Conservation (phyloP, 2,888 invertebrate species). For the Diploptera punctata region DNA sequence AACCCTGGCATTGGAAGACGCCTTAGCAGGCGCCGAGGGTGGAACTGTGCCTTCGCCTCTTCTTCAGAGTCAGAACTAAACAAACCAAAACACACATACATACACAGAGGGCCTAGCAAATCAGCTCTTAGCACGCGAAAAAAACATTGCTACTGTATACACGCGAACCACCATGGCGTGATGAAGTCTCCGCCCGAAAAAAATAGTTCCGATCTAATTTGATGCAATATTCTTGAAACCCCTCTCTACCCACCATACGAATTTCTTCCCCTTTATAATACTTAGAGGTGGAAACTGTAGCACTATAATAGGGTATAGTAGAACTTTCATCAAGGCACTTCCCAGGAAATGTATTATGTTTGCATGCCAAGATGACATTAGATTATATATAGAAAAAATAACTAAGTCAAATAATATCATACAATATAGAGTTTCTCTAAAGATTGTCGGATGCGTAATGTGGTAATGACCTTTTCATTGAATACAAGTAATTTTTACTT, state of each 20-base stretch:
- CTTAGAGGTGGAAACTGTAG: slow-evolving; percentile 41
- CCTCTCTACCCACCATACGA: not conserved
- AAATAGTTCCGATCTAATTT: slow-evolving; percentile 42
- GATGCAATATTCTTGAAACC: slow-evolving; percentile 39
- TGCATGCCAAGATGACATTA: slow-evolving; percentile 37
- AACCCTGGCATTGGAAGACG: not conserved
- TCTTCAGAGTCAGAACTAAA: slow-evolving; percentile 38
- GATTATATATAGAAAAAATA: slow-evolving; percentile 21
- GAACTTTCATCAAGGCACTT: slow-evolving; percentile 36
- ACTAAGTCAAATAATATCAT: slow-evolving; percentile 4
- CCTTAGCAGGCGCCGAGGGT: not conserved
- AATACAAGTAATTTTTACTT: no score
- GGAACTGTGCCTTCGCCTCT: not conserved
- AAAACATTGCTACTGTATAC: slow-evolving; percentile 38
- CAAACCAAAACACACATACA: slow-evolving; percentile 38
- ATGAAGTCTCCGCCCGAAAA: slow-evolving; percentile 41
- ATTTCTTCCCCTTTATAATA: slow-evolving; percentile 25
- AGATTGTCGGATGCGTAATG: no score
- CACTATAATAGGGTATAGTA: slow-evolving; percentile 36
- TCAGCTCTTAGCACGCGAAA: slow-evolving; percentile 41
- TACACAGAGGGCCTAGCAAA: slow-evolving; percentile 38
- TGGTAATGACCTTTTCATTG: no score
- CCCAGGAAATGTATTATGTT: slow-evolving; percentile 43
- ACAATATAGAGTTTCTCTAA: no score
- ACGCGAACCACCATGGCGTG: slow-evolving; percentile 33